Conservation (phyloP, 2,888 invertebrate species). For the Drepana falcataria region DNA sequence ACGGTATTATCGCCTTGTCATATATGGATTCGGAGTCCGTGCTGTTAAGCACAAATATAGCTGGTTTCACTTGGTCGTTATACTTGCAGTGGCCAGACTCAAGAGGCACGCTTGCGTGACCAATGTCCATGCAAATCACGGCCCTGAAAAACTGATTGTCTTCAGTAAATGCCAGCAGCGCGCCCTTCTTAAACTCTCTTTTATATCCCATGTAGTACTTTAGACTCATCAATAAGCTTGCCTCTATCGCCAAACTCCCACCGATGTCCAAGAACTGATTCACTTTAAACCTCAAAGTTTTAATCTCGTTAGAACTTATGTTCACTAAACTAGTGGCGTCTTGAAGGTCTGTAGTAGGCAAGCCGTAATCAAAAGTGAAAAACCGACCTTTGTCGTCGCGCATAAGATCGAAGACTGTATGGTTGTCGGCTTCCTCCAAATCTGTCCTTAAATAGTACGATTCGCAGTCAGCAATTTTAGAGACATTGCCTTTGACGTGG, state of each 20-base stretch:
- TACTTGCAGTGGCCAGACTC: slow-evolving; percentile 80
- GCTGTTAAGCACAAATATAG: slow-evolving; percentile 82
- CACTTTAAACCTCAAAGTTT: slow-evolving; percentile 83
- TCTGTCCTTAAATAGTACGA: slow-evolving; percentile 42
- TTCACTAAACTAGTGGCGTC: slow-evolving; percentile 83
- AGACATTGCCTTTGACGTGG: slow-evolving; percentile 32
- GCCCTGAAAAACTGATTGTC: slow-evolving; percentile 74
- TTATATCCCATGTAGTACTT: slow-evolving; percentile 72
- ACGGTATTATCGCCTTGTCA: slow-evolving; percentile 84
- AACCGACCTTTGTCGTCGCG: slow-evolving; percentile 84
- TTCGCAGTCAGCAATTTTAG: slow-evolving; percentile 53
- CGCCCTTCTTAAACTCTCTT: slow-evolving; percentile 39
- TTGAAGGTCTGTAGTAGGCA: slow-evolving; percentile 81
- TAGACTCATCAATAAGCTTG: slow-evolving; percentile 82
- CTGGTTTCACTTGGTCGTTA: slow-evolving; percentile 69
- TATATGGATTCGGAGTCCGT: slow-evolving; percentile 81
- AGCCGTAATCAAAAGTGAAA: slow-evolving; percentile 86
- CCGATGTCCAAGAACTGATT: slow-evolving; percentile 87
- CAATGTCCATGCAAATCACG: slow-evolving; percentile 81
- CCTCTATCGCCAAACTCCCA: slow-evolving; percentile 85
- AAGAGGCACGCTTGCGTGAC: slow-evolving; percentile 79
- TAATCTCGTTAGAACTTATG: slow-evolving; percentile 81
- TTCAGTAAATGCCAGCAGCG: slow-evolving; percentile 59
- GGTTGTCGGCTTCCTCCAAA: slow-evolving; percentile 42
- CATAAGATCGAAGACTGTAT: slow-evolving; percentile 57